These are phyloP conservation scores for Perizoma flavofasciatum DNA, from an alignment of 2,888 invertebrate species.

Conservation along the genomic window DNA sequence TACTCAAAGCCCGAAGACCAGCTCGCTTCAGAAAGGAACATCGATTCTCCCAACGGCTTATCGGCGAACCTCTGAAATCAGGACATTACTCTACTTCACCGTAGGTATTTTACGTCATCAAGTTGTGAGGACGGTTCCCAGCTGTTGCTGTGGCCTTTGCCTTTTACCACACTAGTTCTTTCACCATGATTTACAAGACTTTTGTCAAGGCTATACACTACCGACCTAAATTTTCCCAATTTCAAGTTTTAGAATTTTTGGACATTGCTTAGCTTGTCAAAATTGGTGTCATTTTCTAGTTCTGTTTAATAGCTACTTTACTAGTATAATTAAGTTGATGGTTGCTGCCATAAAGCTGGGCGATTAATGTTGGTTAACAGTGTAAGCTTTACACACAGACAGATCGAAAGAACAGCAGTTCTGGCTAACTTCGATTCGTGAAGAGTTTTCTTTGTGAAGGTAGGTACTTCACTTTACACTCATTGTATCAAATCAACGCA, in stretches of 20 bases:
- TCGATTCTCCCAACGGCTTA: constrained; percentile 63
- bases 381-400: no score
- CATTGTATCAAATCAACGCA: no score
- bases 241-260: no score
- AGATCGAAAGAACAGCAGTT: no score
- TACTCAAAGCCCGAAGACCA: constrained; percentile 63
- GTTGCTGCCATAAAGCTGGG: no score
- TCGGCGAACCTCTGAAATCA: constrained; percentile 54
- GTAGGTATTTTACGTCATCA: neutral
- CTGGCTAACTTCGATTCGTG: no score
- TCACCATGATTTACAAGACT: neutral
- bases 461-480: no score
- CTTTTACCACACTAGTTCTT: neutral
- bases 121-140: neutral
- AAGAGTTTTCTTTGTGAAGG: no score
- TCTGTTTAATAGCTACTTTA: no score
- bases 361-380: no score
- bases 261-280: neutral
- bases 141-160: neutral
- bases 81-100: constrained; percentile 8
- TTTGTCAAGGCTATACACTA: neutral
- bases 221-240: neutral
- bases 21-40: constrained; percentile 61
- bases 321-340: no score
- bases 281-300: neutral